Evolutionary conservation across 2,888 invertebrate genomes (phyloP), one percentile per base, ranked within the genome.

Genomic region (Trissolcus japonicus): DNA sequence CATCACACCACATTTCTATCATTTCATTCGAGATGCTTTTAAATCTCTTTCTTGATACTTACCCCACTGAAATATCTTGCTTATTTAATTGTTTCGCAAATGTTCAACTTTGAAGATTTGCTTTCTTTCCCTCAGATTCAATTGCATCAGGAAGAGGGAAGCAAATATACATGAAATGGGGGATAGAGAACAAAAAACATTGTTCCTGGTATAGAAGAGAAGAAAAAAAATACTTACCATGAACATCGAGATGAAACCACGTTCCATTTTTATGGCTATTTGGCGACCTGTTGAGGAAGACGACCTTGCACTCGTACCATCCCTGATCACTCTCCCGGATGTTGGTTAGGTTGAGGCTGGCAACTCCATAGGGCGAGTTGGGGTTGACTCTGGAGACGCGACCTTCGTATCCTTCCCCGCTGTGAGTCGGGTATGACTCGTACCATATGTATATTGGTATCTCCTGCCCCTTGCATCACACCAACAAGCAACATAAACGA

Each of bases 361-460:
- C 97, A 82, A 95, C 94, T 85, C 97, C 97, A 90, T 95, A 96
- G 78, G 94, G 94, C 79, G 96, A 95, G 91, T 95, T 95, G 82
- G 94, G 94, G 80, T 95, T 94, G 85, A 97, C 96, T 85, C 96
- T 93, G 80, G 96, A 95, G 88, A 97, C 97, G 79, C 97, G 92
- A 83, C 96, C 96, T 90, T 97, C 96, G 91, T 97, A 97, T 63
- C 96, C 97, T 90, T 96, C 95, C 86, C 96, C 98, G 90, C 96
- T 96, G 92, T 98, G 98, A 82, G 98, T 96, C 84, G 97, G 97
- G 91, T 98, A 98, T 90, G 96, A 96, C 91, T 97, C 97, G 93
- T 97, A 98, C 96, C 97, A 97, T 91, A 98, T 97, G 93, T 97
- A 98, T 90, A 98, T 97, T 85, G 98, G 97, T 91, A 96, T 95